Base-by-base conservation (phyloP, 2,113 vertebrate genomes). In the Macaca nemestrina region DNA sequence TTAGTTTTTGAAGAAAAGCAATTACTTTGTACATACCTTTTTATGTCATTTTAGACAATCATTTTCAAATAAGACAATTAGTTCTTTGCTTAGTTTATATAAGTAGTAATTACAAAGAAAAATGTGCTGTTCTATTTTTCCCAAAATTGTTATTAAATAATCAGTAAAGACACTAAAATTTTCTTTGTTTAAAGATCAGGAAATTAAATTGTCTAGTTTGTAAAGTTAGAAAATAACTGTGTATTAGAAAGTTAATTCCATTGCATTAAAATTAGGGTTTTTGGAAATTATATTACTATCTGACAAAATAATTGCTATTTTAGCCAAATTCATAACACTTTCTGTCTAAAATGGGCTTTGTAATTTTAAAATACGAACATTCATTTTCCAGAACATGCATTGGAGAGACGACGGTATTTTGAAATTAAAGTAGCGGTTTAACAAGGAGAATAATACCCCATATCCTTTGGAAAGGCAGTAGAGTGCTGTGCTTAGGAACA, bases 271-370 rank as follows among this genome's bases (percentile, higher is more conserved):
- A 97, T 97, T 85, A 81, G 64, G n/a, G 52, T 59, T 78, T 80
- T 12, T 72, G 75, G 35, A 68, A 90, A 2, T 73, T 94, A 88
- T 92, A 48, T 96, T 93, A 87, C 61, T 64, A 64, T 68, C 50
- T 93, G 93, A 97, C 76, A 97, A 96, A 97, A 93, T 94, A 93
- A 94, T 95, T 94, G 22, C 38, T 88, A 48, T 92, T 85, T 95
- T 90, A 78, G 59, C 61, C 48, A 94, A 92, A 92, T 18, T 8
- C 22, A n/a, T 80, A 87, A 80, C 57, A 75, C 43, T 76, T 86
- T 82, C 64, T 83, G 40, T 84, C 88, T 84, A 75, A 91, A 95
- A 91, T 23, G 67, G 59, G 5, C 76, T 90, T 94, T n/a, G 40
- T 85, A 43, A 94, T 81, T 91, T 93, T 96, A 81, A 95, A 76